Conservation (phyloP, 1,140 invertebrate species). For the Laupala kohalensis region DNA sequence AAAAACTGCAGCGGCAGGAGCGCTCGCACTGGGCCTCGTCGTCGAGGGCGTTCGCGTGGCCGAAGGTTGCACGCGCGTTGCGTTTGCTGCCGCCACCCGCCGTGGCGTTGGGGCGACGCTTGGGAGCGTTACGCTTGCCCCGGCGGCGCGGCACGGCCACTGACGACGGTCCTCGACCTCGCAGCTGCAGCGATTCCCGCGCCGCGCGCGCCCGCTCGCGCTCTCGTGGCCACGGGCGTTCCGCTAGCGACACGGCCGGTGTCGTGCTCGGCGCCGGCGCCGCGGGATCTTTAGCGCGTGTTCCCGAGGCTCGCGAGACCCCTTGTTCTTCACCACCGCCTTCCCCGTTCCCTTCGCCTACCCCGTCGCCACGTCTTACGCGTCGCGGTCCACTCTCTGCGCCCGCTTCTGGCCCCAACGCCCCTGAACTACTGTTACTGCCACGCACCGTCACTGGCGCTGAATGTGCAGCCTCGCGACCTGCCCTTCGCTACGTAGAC, state of each 20-base stretch:
- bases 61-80: not conserved
- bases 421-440: constrained; percentile 10
- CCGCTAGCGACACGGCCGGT: not conserved
- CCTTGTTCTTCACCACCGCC: constrained; percentile 9
- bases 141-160: not conserved
- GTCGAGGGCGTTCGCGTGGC: not conserved
- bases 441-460: constrained; percentile 11
- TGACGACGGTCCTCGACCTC: not conserved
- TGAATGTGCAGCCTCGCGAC: not conserved
- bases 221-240: not conserved
- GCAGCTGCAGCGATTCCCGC: not conserved
- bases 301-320: constrained; percentile 10
- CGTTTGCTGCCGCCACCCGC: not conserved
- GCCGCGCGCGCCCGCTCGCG: not conserved
- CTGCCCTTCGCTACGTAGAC: constrained; percentile 12
- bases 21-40: not conserved
- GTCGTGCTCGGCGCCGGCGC: not conserved
- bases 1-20: not conserved
- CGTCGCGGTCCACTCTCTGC: constrained; percentile 6
- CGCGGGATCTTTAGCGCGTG: constrained; percentile 1
- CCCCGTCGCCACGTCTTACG: not conserved
- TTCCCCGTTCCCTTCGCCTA: not conserved
- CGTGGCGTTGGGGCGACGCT: not conserved
- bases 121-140: not conserved
- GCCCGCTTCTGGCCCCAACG: constrained; percentile 13